A percentile compares a stretch with the other conserved stretches of the same genome.
Evolutionary conservation across 2,888 invertebrate species (phyloP).

Genomic region (Timandra comae): DNA sequence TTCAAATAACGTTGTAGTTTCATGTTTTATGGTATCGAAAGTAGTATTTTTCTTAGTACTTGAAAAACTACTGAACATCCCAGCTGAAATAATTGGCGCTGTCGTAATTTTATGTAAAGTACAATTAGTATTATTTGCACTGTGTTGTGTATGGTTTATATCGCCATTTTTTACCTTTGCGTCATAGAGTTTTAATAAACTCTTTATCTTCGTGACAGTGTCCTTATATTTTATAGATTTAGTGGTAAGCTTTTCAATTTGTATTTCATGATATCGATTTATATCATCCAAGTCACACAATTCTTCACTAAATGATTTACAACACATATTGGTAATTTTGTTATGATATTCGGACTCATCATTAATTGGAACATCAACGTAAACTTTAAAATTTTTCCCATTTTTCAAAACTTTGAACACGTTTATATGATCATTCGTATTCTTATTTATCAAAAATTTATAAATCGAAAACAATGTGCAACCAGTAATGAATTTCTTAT

Average conservation of each 20-base stretch:
- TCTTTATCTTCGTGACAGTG: constrained; percentile 38
- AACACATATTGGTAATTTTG: constrained; percentile 41
- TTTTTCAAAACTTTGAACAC: constrained; percentile 42
- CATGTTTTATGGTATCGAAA: too few relatives aligned
- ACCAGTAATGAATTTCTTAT: too few relatives aligned
- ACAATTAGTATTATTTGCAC: too few relatives aligned
- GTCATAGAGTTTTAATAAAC: constrained; percentile 33
- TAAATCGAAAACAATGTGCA: constrained; percentile 52
- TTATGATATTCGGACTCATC: constrained; percentile 25
- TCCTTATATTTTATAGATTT: constrained; percentile 23
- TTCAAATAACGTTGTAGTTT: too few relatives aligned
- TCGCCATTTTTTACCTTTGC: too few relatives aligned
- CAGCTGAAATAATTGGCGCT: too few relatives aligned
- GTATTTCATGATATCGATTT: background rate
- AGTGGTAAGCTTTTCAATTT: too few relatives aligned
- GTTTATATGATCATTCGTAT: constrained; percentile 37
- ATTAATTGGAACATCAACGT: constrained; percentile 32
- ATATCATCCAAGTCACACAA: constrained; percentile 20
- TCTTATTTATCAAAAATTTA: constrained; percentile 39
- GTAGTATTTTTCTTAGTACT: too few relatives aligned
- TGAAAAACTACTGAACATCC: too few relatives aligned
- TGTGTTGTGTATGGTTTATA: too few relatives aligned
- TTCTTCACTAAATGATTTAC: constrained; percentile 22
- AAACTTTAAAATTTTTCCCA: constrained; percentile 47
- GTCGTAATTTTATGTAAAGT: too few relatives aligned